phyloP scores from a whole-genome alignment of 2,113 vertebrate genomes.

The Marmota monax region DNA sequence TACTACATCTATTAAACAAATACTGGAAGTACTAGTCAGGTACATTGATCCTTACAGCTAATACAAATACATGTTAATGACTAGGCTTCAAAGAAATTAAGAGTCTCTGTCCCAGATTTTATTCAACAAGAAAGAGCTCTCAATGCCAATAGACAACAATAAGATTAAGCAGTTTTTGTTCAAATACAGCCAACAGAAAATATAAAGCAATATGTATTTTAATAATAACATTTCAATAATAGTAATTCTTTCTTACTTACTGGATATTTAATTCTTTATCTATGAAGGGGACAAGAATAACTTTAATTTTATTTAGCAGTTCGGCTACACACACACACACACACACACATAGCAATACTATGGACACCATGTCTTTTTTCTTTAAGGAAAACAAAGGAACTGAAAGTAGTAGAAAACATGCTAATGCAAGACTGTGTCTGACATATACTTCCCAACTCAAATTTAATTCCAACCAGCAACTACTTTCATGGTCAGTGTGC shows the following conservation, averaged over 20 bases:
- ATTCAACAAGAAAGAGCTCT: background rate
- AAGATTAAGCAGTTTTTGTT: background rate
- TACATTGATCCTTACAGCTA: background rate
- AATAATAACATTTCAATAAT: too few species aligned
- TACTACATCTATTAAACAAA: background rate
- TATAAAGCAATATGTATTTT: background rate
- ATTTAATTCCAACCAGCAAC: background rate
- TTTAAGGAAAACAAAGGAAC: background rate
- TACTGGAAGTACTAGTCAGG: background rate
- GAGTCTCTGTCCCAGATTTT: background rate
- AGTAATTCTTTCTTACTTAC: background rate
- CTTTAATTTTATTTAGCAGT: constrained; percentile 35
- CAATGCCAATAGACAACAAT: background rate
- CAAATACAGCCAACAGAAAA: background rate
- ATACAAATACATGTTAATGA: background rate
- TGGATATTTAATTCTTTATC: too few species aligned
- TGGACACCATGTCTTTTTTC: background rate
- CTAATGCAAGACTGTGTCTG: background rate
- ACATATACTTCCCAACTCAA: background rate
- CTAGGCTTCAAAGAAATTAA: too few species aligned
- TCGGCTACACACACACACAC: background rate
- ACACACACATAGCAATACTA: background rate
- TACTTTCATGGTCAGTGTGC: background rate
- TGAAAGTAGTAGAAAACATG: background rate
- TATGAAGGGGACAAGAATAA: too few species aligned